These are phyloP conservation scores for Oplegnathus fasciatus DNA, from an alignment of 2,113 vertebrate species.

Conservation along the genomic window DNA sequence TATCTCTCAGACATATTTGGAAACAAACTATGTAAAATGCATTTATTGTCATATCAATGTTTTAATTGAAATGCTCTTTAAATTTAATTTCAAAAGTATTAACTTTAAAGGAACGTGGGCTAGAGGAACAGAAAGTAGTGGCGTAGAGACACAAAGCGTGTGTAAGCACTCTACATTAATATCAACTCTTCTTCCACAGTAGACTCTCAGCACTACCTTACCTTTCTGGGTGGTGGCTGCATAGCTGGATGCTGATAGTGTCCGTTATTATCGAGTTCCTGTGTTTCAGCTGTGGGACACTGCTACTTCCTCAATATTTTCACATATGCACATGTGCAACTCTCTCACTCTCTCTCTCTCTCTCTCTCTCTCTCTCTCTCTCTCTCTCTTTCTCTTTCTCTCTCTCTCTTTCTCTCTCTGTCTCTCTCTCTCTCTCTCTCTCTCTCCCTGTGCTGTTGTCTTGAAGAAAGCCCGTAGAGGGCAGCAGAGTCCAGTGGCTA, in stretches of 20 bases:
- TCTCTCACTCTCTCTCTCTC: not conserved
- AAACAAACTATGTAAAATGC: not conserved
- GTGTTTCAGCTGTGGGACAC: not conserved
- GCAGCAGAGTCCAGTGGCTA: constrained; percentile 24
- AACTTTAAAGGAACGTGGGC: not conserved
- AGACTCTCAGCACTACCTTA: constrained; percentile 37
- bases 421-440: not conserved
- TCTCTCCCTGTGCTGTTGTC: not conserved
- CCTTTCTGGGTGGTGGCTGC: constrained; percentile 81
- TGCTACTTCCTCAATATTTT: constrained; percentile 46
- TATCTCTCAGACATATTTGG: not conserved
- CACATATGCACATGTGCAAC: constrained; percentile 1
- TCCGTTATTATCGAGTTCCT: not conserved
- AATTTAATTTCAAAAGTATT: not conserved
- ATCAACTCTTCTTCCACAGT: not conserved
- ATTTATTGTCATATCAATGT: not conserved
- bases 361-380: not conserved
- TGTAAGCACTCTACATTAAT: not conserved
- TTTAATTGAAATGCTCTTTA: not conserved
- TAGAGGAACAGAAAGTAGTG: not conserved
- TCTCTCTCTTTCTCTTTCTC: not conserved
- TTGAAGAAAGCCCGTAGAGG: constrained; percentile 13
- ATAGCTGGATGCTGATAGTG: constrained; percentile 38
- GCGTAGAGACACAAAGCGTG: not conserved
- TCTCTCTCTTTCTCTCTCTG: too few relatives aligned